Evolutionary conservation across 2,888 invertebrate genomes (phyloP).

Genomic region (Eumacrocentrus americanus): DNA sequence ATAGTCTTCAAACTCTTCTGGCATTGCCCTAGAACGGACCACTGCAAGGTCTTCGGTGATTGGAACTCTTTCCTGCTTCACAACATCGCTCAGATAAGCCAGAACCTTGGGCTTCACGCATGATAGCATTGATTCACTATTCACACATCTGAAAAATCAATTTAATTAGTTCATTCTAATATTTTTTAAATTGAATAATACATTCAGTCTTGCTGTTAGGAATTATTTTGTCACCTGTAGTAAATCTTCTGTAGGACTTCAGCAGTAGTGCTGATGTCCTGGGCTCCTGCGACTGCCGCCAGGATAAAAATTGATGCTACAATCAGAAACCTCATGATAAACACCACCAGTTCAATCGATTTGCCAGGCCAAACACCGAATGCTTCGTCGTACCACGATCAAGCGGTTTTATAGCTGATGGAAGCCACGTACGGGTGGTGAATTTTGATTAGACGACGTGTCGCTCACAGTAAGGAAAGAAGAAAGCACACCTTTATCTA

Average conservation of each 20-base stretch:
- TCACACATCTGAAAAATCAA: constrained; percentile 47
- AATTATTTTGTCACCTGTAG: constrained; percentile 47
- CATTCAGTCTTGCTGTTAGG: not conserved
- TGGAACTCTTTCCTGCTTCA: constrained; percentile 72
- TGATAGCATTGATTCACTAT: constrained; percentile 55
- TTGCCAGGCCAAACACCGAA: constrained; percentile 58
- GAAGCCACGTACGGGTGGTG: constrained; percentile 48
- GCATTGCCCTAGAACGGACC: constrained; percentile 66
- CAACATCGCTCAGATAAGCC: constrained; percentile 74
- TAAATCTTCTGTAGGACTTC: constrained; percentile 54
- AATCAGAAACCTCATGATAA: constrained; percentile 51
- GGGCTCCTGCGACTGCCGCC: constrained; percentile 42
- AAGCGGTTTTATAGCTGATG: constrained; percentile 58
- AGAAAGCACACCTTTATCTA: constrained; percentile 58
- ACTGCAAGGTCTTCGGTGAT: constrained; percentile 79
- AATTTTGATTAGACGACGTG: constrained; percentile 57
- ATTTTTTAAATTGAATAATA: constrained; percentile 1
- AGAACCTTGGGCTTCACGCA: constrained; percentile 82
- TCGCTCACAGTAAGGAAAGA: constrained; percentile 49
- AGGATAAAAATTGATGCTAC: constrained; percentile 47
- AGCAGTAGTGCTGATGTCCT: constrained; percentile 50
- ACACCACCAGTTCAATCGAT: constrained; percentile 47
- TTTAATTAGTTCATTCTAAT: not conserved
- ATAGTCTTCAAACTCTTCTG: constrained; percentile 60
- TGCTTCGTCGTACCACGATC: constrained; percentile 52